Percentiles rank a stretch among this genome's conserved stretches.
phyloP scores from a whole-genome alignment of 2,797 vertebrate genomes.

The Chanos chanos region DNA sequence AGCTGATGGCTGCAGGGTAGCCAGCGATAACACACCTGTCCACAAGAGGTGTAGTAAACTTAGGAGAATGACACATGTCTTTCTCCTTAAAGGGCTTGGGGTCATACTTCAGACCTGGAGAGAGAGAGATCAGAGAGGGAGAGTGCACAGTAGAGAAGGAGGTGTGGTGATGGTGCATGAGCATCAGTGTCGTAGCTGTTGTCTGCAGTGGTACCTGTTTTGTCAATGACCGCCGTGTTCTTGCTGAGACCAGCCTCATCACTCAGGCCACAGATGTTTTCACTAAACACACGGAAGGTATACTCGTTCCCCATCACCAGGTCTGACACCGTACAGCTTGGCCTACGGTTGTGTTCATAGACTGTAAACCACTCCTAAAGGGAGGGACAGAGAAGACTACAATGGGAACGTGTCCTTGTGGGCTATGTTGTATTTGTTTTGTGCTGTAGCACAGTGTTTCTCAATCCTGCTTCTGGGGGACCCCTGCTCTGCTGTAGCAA shows the following conservation, averaged over 20 bases:
- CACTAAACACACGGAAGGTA: constrained; percentile 79
- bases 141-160: background rate
- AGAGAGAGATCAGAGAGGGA: background rate
- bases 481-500: too few species aligned
- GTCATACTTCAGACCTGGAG: constrained; percentile 65
- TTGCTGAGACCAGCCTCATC: constrained; percentile 74
- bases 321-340: constrained; percentile 83
- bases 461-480: too few species aligned
- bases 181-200: background rate
- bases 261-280: constrained; percentile 87
- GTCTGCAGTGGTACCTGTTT: constrained; percentile 68
- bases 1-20: constrained; percentile 82
- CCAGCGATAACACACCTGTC: constrained; percentile 83
- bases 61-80: constrained; percentile 73
- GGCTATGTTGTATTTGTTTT: too few species aligned
- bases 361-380: constrained; percentile 88
- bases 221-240: constrained; percentile 82
- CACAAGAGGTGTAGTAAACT: constrained; percentile 80
- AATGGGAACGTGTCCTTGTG: too few species aligned
- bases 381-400: background rate
- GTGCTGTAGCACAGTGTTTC: too few species aligned
- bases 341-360: constrained; percentile 80
- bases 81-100: constrained; percentile 68
- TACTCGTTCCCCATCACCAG: constrained; percentile 90
- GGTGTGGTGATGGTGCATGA: background rate